Evolutionary conservation across 2,797 vertebrate species (phyloP), one percentile per base, ranked within the genome.

Genomic region (Mus minutoides): DNA sequence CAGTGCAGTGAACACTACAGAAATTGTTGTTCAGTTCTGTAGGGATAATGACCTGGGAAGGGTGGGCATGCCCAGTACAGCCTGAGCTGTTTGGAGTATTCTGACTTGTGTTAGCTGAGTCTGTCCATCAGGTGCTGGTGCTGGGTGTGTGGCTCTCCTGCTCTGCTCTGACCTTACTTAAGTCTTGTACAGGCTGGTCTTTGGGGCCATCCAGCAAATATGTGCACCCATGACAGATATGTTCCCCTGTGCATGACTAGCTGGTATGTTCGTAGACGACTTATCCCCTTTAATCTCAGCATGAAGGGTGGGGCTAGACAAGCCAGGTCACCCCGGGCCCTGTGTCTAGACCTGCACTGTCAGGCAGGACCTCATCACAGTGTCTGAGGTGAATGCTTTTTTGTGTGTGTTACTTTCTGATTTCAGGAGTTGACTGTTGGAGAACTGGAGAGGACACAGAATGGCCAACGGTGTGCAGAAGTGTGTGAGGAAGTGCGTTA

Each of bases 351-450:
- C 90, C 89, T 94, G 82, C 9, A 2, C 86, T 12, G 5, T 37
- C 43, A 79, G 10, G 14, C 92, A 40, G 82, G 14, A 19, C 22
- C 31, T 8, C 37, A 4, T 75, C 24, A 1, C 88, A n/a, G 96
- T 49, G 67, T 17, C 83, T 69, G n/a, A 40, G 79, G 64, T 64
- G 62, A 40, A 54, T 77, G n/a, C 77, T 92, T 93, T 24, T n/a
- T n/a, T n/a, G n/a, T n/a, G n/a, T 69, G 95, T 52, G 78, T 76
- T 97, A 62, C 96, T 21, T 97, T 97, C 64, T 97, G 49, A 93
- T 98, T 98, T 97, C 96, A 98, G 98, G 95, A 71, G 6, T 1
- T 40, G 88, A 73, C 62, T 24, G 1, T 29, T 76, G 90, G 22
- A 79, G 76, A 90, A 87, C 69, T 84, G 40, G 87, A 86, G 88